phyloP scores from a whole-genome alignment of 2,113 vertebrate genomes.

The Indicator maculatus region DNA sequence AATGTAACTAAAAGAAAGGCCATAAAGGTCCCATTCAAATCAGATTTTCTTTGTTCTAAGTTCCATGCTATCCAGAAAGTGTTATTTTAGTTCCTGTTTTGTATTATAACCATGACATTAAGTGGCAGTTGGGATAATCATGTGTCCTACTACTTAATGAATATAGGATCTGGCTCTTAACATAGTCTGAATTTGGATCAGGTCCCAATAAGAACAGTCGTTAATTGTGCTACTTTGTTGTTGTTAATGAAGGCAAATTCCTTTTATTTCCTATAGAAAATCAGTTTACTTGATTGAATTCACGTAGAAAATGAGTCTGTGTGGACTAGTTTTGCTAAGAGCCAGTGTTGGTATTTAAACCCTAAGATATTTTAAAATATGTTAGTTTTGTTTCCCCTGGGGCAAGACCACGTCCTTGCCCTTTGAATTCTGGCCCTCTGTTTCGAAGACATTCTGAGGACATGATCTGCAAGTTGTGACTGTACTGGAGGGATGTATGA shows the following conservation, averaged over 20 bases:
- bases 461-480: background rate
- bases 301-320: background rate
- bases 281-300: background rate
- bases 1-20: constrained; percentile 74
- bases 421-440: background rate
- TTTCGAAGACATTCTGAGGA: constrained; percentile 2
- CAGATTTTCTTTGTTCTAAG: constrained; percentile 47
- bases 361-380: background rate
- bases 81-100: constrained; percentile 30
- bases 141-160: constrained; percentile 42
- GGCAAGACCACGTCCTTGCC: background rate
- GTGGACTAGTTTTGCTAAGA: background rate
- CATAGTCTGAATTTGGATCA: constrained; percentile 26
- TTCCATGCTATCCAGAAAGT: constrained; percentile 31
- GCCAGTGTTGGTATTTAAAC: background rate
- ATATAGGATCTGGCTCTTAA: background rate
- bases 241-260: constrained; percentile 5
- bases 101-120: constrained; percentile 7
- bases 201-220: constrained; percentile 11
- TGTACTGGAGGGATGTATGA: background rate
- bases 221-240: background rate
- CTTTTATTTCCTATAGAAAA: background rate
- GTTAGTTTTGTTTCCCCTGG: background rate
- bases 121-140: constrained; percentile 29
- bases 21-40: constrained; percentile 56